Base-by-base conservation (phyloP, 2,113 vertebrate genomes). In the Ceratotherium simum region DNA sequence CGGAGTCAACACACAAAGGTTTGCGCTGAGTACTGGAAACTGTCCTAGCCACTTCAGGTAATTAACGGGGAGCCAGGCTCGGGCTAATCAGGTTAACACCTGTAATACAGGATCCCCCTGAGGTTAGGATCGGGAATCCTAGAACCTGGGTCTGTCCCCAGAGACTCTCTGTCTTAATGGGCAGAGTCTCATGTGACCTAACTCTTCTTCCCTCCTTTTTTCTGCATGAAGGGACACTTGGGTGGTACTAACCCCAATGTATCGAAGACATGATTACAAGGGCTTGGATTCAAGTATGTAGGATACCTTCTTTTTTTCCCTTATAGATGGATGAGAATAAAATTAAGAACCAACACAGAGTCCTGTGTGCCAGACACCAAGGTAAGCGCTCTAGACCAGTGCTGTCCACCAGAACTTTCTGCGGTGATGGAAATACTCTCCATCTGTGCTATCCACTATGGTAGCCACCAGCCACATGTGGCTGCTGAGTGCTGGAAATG, bases 11-110 rank as follows among this genome's bases (percentile, higher is more conserved):
- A 58, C 0, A 0, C 39, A 20, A 46, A 8, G 2, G 0, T 95
- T 95, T 97, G 76, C 97, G 97, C 98, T 97, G 96, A 95, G 88
- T 80, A 20, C 8, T 58, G 62, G 96, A 88, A 97, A 97, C 56
- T 65, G 96, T 90, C 95, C 84, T 9, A 1, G 75, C 76, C 81
- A 90, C 69, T 83, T 70, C 36, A 25, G 73, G 84, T 84, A 96
- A 97, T 96, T 92, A 98, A 97, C 0, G 11, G 91, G 79, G 51
- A 87, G 90, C 60, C 21, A 8, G 16, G 65, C 83, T 33, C 3
- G 8, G 65, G 87, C 91, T 96, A 91, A 96, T 95, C 91, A 81
- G 70, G 42, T 96, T 97, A 96, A 64, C 76, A 96, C 95, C 93
- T 91, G 72, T 46, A 11, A 88, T 31, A 6, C 0, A 0, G 65